Base-by-base conservation (phyloP, 2,797 vertebrate genomes). In the Tenualosa ilisha region DNA sequence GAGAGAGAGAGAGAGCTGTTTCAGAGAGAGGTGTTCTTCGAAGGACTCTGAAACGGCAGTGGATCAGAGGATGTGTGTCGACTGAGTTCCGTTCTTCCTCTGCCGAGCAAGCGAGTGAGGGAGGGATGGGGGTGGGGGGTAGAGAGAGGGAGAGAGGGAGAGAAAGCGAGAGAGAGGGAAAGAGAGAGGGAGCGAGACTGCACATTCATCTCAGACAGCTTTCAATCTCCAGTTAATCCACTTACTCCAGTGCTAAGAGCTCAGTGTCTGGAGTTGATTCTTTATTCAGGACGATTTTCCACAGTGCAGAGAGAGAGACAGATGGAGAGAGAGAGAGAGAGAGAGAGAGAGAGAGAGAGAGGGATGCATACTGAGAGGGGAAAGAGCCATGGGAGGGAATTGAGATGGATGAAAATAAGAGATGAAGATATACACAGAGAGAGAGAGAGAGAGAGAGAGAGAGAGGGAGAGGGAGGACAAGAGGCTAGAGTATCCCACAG, bases 201-300 rank as follows among this genome's bases (percentile, higher is more conserved):
- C 26, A 4, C 75, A 6, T 22, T 61, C 6, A 24, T 82, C 72
- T 85, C 68, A 68, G 26, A 26, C 81, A 49, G 84, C 83, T 37
- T 81, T 85, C 72, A 81, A 81, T 87, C 83, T 61, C 50, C 68
- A 40, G 83, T 50, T 89, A 81, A 88, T 87, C 85, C 83, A 86
- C 86, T 88, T 87, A 86, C 68, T 81, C 85, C 86, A 82, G 46
- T 53, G 82, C 81, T 59, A 85, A 84, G 84, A 86, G 85, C 82
- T 68, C 81, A 54, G 43, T 26, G 46, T 88, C 83, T 82, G 83
- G 83, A 50, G 37, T 81, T 65, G 54, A 81, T 84, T 86, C 86
- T 82, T 87, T 61, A 49, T 40, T 37, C n/a, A 2, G 56, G 37
- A 54, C 84, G 54, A 82, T 87, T 61, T 87, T 84, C 85, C 83